Base-by-base conservation (phyloP, 2,797 vertebrate genomes). In the Fistularia commersonii region DNA sequence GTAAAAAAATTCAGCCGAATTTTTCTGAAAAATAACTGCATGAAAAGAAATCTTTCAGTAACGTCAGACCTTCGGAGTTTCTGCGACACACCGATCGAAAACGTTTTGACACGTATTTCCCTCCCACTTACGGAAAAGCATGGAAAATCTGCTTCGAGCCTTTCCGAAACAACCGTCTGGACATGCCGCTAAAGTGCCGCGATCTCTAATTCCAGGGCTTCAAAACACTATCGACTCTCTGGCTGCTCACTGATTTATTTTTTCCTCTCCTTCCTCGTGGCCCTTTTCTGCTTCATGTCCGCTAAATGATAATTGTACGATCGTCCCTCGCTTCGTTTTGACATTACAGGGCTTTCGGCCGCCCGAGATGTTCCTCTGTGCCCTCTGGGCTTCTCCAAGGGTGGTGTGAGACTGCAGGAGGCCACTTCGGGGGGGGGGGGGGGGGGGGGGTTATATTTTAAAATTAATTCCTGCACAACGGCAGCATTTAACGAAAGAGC, bases 1-100 rank as follows among this genome's bases (percentile, higher is more conserved):
- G 8, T 54, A 7, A 50, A 67, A 7, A 50, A 67, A 54, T 56
- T 0, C 67, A 68, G 79, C 47, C 23, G 35, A 12, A 39, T 32
- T 11, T 8, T 6, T 11, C 11, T 4, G 23, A 10, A 23, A 23
- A 8, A 36, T 2, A 10, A 33, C 7, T 75, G 77, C 83, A 86
- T 87, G 77, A 67, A 42, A 60, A 66, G 8, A 7, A 62, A 59
- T 74, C 67, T 51, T 13, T 23, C 55, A 38, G 52, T 58, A 43
- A 51, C 51, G 15, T 60, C 65, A 70, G 67, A 80, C 79, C 84
- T 83, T 81, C 79, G 81, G 70, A n/a, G n/a, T n/a, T n/a, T n/a
- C n/a, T n/a, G n/a, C n/a, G n/a, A 46, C 8, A 11, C 10, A 13
- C 5, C 13, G 5, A 14, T 8, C 7, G 41, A 60, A 61, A 23